Conservation (phyloP, 1,140 invertebrate genomes). For the Spodoptera frugiperda region DNA sequence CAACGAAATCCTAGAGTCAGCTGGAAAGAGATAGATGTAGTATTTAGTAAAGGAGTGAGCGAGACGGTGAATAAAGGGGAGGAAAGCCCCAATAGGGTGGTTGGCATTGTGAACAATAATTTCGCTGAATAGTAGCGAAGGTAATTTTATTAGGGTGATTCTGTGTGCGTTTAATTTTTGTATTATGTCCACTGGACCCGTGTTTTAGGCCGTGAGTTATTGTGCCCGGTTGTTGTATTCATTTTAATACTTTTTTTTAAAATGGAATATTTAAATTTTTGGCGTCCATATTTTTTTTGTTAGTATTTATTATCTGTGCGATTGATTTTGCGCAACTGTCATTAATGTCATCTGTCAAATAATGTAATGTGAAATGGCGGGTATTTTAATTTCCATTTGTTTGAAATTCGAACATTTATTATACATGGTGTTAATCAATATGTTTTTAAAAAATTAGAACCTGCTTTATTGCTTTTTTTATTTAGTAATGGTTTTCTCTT, state of each 20-base stretch:
- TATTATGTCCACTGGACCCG: conserved; percentile 1
- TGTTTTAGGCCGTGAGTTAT: conserved; percentile 21
- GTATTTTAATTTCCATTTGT: too few relatives aligned
- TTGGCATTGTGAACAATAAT: conserved; percentile 58
- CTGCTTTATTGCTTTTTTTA: too few relatives aligned
- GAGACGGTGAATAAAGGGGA: conserved; percentile 41
- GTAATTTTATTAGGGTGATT: conserved; percentile 44
- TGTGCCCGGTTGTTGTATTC: conserved; percentile 20
- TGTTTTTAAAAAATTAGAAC: too few relatives aligned
- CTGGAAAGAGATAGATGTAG: conserved; percentile 28
- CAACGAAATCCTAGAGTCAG: conserved; percentile 38
- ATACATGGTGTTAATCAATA: too few relatives aligned
- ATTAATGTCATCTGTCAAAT: too few relatives aligned
- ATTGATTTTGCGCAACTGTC: background rate
- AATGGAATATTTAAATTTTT: background rate
- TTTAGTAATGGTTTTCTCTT: background rate
- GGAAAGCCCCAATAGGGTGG: conserved; percentile 54
- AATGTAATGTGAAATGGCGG: too few relatives aligned
- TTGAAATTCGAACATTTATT: too few relatives aligned
- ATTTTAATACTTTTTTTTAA: background rate
- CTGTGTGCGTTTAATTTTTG: conserved; percentile 30
- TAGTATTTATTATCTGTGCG: background rate
- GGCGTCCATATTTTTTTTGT: background rate
- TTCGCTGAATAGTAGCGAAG: conserved; percentile 54
- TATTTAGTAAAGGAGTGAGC: background rate